Evolutionary conservation across 1,140 invertebrate species (phyloP).

Genomic region (Popillia japonica): DNA sequence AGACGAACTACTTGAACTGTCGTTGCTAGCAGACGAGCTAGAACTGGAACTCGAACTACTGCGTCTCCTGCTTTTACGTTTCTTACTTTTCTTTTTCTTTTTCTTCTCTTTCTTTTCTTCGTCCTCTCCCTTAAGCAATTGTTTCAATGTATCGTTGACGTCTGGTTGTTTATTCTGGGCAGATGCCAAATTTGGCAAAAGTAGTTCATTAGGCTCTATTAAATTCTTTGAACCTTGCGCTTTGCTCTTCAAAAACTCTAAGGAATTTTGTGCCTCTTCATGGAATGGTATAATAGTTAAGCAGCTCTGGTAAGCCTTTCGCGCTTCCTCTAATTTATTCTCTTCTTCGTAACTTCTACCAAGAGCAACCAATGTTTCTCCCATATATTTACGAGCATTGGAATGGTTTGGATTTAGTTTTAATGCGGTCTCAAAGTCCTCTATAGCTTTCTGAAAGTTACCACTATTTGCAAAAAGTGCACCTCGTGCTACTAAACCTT

Average conservation of each 20-base stretch:
- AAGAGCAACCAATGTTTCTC: conserved; percentile 87
- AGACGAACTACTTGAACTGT: conserved; percentile 60
- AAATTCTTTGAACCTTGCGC: conserved; percentile 64
- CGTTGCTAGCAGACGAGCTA: conserved; percentile 70
- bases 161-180: conserved; percentile 60
- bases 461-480: conserved; percentile 94
- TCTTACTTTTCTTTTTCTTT: conserved; percentile 74
- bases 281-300: conserved; percentile 81
- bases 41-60: conserved; percentile 66
- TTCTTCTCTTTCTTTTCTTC: conserved; percentile 79
- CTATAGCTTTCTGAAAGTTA: conserved; percentile 90
- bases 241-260: conserved; percentile 79
- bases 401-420: conserved; percentile 87
- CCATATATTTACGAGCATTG: conserved; percentile 95
- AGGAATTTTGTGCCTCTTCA: conserved; percentile 82
- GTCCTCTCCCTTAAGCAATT: conserved; percentile 64
- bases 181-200: conserved; percentile 61
- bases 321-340: conserved; percentile 84
- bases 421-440: conserved; percentile 92
- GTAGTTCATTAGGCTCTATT: conserved; percentile 67
- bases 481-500: conserved; percentile 91
- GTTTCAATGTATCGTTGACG: conserved; percentile 72
- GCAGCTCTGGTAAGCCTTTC: conserved; percentile 84
- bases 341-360: conserved; percentile 85
- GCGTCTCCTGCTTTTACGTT: conserved; percentile 73